These are phyloP conservation scores for Aphelenchoides fujianensis DNA, from an alignment of 1,140 invertebrate genomes.

Conservation along the genomic window DNA sequence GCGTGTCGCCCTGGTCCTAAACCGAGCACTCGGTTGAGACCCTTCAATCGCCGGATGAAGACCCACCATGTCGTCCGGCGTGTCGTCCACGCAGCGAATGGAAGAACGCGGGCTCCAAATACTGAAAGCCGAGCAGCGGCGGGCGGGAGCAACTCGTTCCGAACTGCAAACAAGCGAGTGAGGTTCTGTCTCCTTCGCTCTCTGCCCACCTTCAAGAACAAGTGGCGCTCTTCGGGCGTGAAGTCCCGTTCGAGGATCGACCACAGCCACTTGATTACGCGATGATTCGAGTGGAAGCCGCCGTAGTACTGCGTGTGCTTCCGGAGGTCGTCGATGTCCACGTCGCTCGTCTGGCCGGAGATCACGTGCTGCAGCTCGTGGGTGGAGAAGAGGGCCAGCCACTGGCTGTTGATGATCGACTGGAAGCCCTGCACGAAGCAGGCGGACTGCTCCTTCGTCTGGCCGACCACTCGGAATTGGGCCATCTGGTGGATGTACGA, in stretches of 20 bases:
- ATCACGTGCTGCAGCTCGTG: constrained; percentile 76
- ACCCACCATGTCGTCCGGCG: constrained; percentile 94
- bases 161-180: constrained; percentile 72
- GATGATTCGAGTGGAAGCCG: constrained; percentile 95
- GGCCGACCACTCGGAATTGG: constrained; percentile 92
- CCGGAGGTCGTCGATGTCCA: constrained; percentile 54
- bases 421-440: constrained; percentile 94
- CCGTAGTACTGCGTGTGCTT: constrained; percentile 76
- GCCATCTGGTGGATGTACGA: constrained; percentile 98
- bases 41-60: constrained; percentile 48
- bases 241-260: constrained; percentile 95
- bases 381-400: constrained; percentile 90
- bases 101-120: constrained; percentile 97
- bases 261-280: constrained; percentile 97
- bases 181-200: too few relatives aligned
- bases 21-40: constrained; percentile 45
- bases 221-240: constrained; percentile 78
- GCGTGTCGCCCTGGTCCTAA: constrained; percentile 93
- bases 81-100: constrained; percentile 97
- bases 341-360: constrained; percentile 64
- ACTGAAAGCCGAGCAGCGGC: constrained; percentile 90
- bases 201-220: constrained; percentile 77
- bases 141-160: constrained; percentile 98
- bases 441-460: constrained; percentile 90
- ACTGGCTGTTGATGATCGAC: constrained; percentile 88